These are phyloP conservation scores for Euwallacea similis DNA, from an alignment of 1,140 invertebrate genomes.

Conservation along the genomic window DNA sequence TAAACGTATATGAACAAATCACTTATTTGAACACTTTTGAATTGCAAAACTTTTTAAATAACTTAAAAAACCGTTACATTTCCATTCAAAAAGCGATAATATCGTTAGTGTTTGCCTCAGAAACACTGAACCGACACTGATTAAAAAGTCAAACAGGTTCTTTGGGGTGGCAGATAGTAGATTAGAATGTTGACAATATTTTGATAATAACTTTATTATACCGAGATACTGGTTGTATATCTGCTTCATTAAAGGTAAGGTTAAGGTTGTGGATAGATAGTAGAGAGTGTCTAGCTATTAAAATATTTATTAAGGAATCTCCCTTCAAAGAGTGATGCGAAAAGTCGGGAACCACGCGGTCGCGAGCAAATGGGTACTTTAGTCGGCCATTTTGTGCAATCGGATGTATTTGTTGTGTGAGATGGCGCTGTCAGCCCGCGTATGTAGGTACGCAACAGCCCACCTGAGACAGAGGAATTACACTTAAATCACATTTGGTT, in stretches of 20 bases:
- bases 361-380: background rate
- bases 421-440: conserved; percentile 32
- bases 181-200: conserved; percentile 47
- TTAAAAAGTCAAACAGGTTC: conserved; percentile 40
- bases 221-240: conserved; percentile 40
- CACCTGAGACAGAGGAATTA: too few relatives aligned
- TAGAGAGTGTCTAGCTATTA: conserved; percentile 1
- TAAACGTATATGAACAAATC: too few relatives aligned
- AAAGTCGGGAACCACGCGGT: background rate
- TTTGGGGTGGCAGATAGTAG: conserved; percentile 37
- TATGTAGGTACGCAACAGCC: too few relatives aligned
- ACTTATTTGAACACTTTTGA: too few relatives aligned
- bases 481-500: too few relatives aligned
- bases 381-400: conserved; percentile 33
- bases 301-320: conserved; percentile 48
- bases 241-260: conserved; percentile 41
- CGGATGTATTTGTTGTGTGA: conserved; percentile 23
- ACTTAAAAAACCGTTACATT: too few relatives aligned
- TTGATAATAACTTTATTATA: conserved; percentile 45
- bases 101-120: background rate
- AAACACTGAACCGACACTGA: conserved; percentile 29
- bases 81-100: too few relatives aligned
- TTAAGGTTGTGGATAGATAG: conserved; percentile 45
- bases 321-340: conserved; percentile 10
- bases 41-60: too few relatives aligned